phyloP scores from a whole-genome alignment of 2,113 vertebrate species.

The Marcusenius ussheri region DNA sequence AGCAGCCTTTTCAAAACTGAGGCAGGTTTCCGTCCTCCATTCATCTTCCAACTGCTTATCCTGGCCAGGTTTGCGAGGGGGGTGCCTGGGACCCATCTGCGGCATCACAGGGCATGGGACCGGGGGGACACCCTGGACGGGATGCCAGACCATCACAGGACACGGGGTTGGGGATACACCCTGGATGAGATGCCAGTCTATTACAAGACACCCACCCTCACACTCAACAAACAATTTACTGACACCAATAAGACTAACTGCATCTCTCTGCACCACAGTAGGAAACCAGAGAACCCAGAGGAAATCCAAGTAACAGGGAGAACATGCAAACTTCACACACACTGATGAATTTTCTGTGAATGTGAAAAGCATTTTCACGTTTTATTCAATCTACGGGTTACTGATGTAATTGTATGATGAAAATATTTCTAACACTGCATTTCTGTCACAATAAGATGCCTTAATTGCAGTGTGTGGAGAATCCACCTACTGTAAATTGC shows the following conservation, averaged over 20 bases:
- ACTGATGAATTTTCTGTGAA: not conserved
- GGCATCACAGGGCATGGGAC: not conserved
- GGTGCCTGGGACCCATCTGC: too few species aligned
- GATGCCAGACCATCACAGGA: not conserved
- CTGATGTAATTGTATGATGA: not conserved
- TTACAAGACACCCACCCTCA: not conserved
- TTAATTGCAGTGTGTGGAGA: not conserved
- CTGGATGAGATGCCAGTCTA: not conserved
- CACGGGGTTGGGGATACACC: not conserved
- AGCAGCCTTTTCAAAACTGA: slow-evolving; percentile 24
- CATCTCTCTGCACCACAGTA: not conserved
- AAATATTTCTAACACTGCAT: not conserved
- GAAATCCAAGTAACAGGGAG: not conserved
- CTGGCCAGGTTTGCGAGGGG: too few species aligned
- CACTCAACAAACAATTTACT: not conserved
- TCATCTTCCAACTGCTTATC: too few species aligned
- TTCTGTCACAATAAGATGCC: not conserved
- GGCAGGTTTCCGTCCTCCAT: not conserved
- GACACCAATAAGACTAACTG: not conserved
- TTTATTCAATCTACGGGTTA: not conserved
- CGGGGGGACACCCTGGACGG: not conserved
- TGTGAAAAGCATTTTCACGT: not conserved
- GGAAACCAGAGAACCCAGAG: not conserved
- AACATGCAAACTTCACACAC: not conserved
- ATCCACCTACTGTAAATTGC: not conserved